Evolutionary conservation across 2,888 invertebrate genomes (phyloP), one percentile per base, ranked within the genome.

Genomic region (Embidobia sp.): DNA sequence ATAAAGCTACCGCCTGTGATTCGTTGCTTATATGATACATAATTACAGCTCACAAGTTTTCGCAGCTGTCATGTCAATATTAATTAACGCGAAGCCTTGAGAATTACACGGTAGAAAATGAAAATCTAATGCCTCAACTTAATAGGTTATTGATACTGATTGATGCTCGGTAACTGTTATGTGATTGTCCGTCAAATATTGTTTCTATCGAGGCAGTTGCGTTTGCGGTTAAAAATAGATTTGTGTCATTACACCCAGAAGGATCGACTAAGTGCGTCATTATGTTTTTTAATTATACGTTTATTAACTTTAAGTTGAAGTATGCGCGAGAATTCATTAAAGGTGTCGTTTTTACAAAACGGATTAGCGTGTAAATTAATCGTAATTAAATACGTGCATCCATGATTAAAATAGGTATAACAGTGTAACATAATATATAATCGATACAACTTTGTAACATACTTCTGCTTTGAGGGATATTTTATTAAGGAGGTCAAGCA

Each of bases 101-200:
- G n/a, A 57, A 73, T 73, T 64, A 73, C 49, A 73, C 57, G 57
- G 49, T 57, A 42, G 37, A 63, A 57, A 73, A 73, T 73, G 63
- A 73, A 73, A 73, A 63, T 64, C 73, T 73, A 73, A 73, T 73
- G 49, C 42, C n/a, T n/a, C 8, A 35, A 49, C 64, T 64, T 73
- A 64, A 73, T 73, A 64, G 57, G 33, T 64, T 73, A 64, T 64
- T 73, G 55, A 73, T 73, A 64, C 44, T 64, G 70, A 73, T 73
- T 73, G 73, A 73, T 64, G 49, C 49, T 57, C 35, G 27, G 55
- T 64, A 64, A 73, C 48, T 31, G 57, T 33, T 49, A 48, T 57
- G 57, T 29, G 64, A 73, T 64, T 16, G 22, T 18, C 22, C 40
- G 10, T 40, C 48, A 31, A 46, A 55, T 40, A 46, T 37, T 33